Base-by-base conservation (phyloP, 2,797 vertebrate genomes). In the Ctenopoma multispine region DNA sequence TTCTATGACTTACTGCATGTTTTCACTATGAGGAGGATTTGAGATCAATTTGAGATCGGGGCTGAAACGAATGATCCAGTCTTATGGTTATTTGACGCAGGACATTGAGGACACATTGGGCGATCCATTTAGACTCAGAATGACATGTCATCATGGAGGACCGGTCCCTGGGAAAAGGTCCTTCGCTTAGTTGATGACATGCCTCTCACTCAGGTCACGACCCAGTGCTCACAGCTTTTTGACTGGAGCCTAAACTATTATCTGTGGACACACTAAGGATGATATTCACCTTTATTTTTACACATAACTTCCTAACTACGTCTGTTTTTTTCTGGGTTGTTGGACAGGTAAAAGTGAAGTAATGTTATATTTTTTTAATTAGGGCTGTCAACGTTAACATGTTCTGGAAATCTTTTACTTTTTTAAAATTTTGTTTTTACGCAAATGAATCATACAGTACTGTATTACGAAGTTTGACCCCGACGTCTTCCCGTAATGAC, bases 121-220 rank as follows among this genome's bases (percentile, higher is more conserved):
- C 73, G 21, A 93, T 92, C 78, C 48, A 71, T 90, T 82, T 50
- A 31, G 57, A 56, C 65, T 75, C 44, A 13, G 13, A 71, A 71
- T 92, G 86, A 88, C 84, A 80, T 88, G 77, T 92, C 89, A 91
- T 89, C 74, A 84, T 55, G 14, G 72, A 69, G 70, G 69, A 81
- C 76, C 23, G 75, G 56, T 55, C 14, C 57, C 36, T 13, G 21
- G 62, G 68, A 72, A 79, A 85, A 59, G 67, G 56, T 62, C 53
- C 51, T 62, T 80, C 47, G 44, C 68, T 76, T 44, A 24, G 69
- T 50, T 7, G 6, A 34, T 51, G 74, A 63, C 50, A 58, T 84
- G 76, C 53, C 61, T 69, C 75, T 91, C 81, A 65, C 81, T 86
- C 81, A 85, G 74, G 21, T 62, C 41, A 60, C 2, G 63, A 71